Base-by-base conservation (phyloP, 2,888 invertebrate genomes). In the Malthinus flaveolus region DNA sequence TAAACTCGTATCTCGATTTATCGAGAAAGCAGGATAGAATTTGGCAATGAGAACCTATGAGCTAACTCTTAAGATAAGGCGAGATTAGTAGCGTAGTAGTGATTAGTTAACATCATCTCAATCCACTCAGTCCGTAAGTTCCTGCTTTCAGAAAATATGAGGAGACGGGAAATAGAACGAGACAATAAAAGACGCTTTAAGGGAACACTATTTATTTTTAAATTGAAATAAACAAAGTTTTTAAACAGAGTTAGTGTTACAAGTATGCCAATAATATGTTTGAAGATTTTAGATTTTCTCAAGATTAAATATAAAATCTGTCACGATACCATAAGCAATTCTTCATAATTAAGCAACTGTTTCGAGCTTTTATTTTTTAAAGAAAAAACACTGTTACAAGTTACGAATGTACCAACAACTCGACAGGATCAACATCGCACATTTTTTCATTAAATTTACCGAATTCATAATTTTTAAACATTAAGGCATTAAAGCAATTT, bases 121-220 rank as follows among this genome's bases (percentile, higher is more conserved):
- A n/a, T n/a, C n/a, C n/a, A n/a, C n/a, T n/a, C n/a, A n/a, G n/a
- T n/a, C n/a, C n/a, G n/a, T n/a, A n/a, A n/a, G n/a, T n/a, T n/a
- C n/a, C n/a, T n/a, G n/a, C n/a, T n/a, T n/a, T n/a, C n/a, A n/a
- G n/a, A n/a, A n/a, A n/a, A n/a, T n/a, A n/a, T n/a, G n/a, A n/a
- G n/a, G n/a, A n/a, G n/a, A n/a, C n/a, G n/a, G n/a, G n/a, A n/a
- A n/a, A n/a, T n/a, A n/a, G n/a, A n/a, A n/a, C n/a, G n/a, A n/a
- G n/a, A n/a, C n/a, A n/a, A 23, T 23, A 23, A 23, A 23, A 23
- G n/a, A 23, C 23, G 5, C 23, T 42, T 42, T 42, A 77, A 79
- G 79, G 79, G 79, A 79, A 79, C 79, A 79, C 79, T 79, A 78
- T 79, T 78, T 79, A 78, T 79, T 78, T 75, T 42, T 13, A 42